Conservation (phyloP, 2,113 vertebrate genomes). For the Solea solea region DNA sequence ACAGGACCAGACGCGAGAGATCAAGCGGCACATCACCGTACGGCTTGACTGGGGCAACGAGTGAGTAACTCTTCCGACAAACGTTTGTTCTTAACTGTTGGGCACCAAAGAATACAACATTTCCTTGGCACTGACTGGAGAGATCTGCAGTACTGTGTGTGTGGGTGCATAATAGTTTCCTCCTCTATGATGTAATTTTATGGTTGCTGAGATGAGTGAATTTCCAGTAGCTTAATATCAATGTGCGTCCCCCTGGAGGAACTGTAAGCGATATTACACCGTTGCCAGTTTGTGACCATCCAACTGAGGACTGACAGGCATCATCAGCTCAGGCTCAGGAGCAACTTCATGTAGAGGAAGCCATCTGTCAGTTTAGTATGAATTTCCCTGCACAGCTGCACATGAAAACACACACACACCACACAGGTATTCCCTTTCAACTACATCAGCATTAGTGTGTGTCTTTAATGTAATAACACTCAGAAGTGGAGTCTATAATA, state of each 20-base stretch:
- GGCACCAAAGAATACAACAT: constrained; percentile 31
- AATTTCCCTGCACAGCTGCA: constrained; percentile 16
- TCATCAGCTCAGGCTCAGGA: constrained; percentile 36
- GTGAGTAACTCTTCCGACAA: constrained; percentile 82
- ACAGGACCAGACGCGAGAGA: constrained; percentile 95
- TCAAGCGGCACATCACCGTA: constrained; percentile 95
- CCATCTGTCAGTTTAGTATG: constrained; percentile 44
- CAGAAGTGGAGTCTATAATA: neutral
- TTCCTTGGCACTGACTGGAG: constrained; percentile 28
- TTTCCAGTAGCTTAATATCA: constrained; percentile 70
- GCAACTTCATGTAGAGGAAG: constrained; percentile 14
- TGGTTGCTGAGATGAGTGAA: constrained; percentile 71
- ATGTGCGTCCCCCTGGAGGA: constrained; percentile 61
- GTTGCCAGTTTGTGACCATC: constrained; percentile 58
- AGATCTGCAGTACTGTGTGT: constrained; percentile 41
- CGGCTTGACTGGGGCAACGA: constrained; percentile 98
- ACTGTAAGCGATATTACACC: constrained; percentile 54
- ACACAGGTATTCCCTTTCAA: constrained; percentile 3
- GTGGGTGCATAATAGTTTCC: constrained; percentile 51
- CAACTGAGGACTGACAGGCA: constrained; percentile 44
- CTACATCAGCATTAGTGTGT: constrained; percentile 13
- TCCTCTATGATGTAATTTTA: constrained; percentile 65
- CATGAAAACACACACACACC: neutral
- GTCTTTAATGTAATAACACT: neutral
- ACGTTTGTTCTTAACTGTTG: constrained; percentile 30